Evolutionary conservation across 2,888 invertebrate species (phyloP), one percentile per base, ranked within the genome.

Genomic region (Nemapogon koenigi): DNA sequence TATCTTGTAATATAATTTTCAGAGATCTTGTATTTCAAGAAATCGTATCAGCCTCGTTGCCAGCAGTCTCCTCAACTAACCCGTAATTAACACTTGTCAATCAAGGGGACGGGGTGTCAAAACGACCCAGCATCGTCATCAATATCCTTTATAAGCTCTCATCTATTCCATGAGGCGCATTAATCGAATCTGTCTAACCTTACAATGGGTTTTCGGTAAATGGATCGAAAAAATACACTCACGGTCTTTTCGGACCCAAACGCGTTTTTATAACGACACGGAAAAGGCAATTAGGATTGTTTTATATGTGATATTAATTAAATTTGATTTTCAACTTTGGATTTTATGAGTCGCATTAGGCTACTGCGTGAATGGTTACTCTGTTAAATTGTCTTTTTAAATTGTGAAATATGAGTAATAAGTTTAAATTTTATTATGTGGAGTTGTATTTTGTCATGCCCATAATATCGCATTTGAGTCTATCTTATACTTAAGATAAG

Each of bases 11-110:
- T n/a, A n/a, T n/a, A n/a, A n/a, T n/a, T n/a, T n/a, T n/a, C n/a
- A n/a, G n/a, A n/a, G n/a, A n/a, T n/a, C n/a, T n/a, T n/a, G n/a
- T n/a, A n/a, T n/a, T n/a, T n/a, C n/a, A n/a, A n/a, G n/a, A n/a
- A n/a, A n/a, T n/a, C n/a, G n/a, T n/a, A n/a, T n/a, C n/a, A n/a
- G n/a, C n/a, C n/a, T n/a, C n/a, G n/a, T n/a, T n/a, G n/a, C n/a
- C n/a, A n/a, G 8, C 17, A 31, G 15, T 15, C 28, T 16, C 31
- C 31, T 17, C 8, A 16, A 16, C 31, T 19, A 19, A 33, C 35
- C 28, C 28, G 28, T 40, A 40, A 40, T 40, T 40, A 40, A 33
- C 15, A 19, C 19, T 32, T 27, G 35, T 40, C 40, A 13, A 40
- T 40, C 40, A 37, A 14, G 16, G 25, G 27, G 18, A 14, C 27